Base-by-base conservation (phyloP, 2,113 vertebrate species). In the Triplophysa tibetana region DNA sequence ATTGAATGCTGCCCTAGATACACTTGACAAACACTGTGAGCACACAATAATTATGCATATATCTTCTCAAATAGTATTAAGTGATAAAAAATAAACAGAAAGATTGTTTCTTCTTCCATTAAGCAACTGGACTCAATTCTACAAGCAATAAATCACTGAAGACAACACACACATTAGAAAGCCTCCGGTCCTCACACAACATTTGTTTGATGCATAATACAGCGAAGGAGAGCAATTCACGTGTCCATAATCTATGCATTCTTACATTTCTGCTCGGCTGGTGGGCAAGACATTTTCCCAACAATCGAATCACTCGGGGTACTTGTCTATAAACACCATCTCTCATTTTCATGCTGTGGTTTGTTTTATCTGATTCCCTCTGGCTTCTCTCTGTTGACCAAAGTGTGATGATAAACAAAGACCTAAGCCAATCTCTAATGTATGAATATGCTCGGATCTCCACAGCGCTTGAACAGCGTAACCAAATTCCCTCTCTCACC, bases 251-350 rank as follows among this genome's bases (percentile, higher is more conserved):
- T 69, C 63, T 81, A 29, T 33, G 72, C 54, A 65, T 82, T 82
- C 54, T 79, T 66, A 80, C 63, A 82, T 82, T 76, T 75, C 72
- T 41, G 64, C 66, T 73, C 23, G 33, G 69, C 52, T 75, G 45
- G 43, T 65, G 56, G 64, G 64, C 24, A 70, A 70, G 67, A 56
- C 24, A 66, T 80, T 80, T 78, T 65, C 73, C 56, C 64, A 29
- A 66, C 64, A 84, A 79, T 77, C 62, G 77, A 82, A 82, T 81
- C 75, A 85, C 64, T 43, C 54, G 66, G 75, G 54, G 50, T 50
- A 23, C 58, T 72, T 82, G 76, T 66, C 70, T 43, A 74, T 67
- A 83, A 83, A 77, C 80, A 76, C 66, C 70, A 82, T 82, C 78
- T 48, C 72, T 84, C 75, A 84, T 76, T 73, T 70, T 72, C 48